Evolutionary conservation across 2,113 vertebrate species (phyloP).

Genomic region (Accipiter cooperii): DNA sequence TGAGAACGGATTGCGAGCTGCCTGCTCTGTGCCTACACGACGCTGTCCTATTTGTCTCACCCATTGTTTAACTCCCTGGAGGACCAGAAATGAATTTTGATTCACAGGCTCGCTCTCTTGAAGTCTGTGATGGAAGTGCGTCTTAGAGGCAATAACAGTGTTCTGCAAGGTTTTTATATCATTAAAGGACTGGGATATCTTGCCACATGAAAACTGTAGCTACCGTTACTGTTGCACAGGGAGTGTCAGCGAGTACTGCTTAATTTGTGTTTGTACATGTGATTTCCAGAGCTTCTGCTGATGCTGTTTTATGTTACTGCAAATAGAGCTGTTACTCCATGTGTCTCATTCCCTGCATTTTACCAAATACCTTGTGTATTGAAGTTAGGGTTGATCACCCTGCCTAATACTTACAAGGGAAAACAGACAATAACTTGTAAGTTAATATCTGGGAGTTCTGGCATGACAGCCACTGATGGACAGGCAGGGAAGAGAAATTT

Average conservation of each 20-base stretch:
- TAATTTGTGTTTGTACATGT: neutral
- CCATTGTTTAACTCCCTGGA: neutral
- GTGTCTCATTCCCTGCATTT: neutral
- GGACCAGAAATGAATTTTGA: neutral
- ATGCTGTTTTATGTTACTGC: neutral
- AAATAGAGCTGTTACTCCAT: neutral
- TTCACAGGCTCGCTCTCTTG: neutral
- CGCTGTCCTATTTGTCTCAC: neutral
- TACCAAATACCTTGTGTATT: neutral
- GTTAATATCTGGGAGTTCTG: neutral
- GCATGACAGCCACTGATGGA: neutral
- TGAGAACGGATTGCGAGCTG: neutral
- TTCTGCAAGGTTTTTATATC: neutral
- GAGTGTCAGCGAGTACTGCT: neutral
- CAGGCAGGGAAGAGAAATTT: neutral
- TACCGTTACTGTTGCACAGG: neutral
- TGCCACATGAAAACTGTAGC: neutral
- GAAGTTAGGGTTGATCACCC: neutral
- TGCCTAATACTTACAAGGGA: neutral
- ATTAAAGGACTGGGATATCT: neutral
- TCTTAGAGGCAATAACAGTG: neutral
- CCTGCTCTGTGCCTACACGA: neutral
- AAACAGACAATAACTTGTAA: neutral
- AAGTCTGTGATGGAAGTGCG: neutral
- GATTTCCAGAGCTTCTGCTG: neutral